phyloP scores from a whole-genome alignment of 1,140 invertebrate genomes.

The Brachionus plicatilis region DNA sequence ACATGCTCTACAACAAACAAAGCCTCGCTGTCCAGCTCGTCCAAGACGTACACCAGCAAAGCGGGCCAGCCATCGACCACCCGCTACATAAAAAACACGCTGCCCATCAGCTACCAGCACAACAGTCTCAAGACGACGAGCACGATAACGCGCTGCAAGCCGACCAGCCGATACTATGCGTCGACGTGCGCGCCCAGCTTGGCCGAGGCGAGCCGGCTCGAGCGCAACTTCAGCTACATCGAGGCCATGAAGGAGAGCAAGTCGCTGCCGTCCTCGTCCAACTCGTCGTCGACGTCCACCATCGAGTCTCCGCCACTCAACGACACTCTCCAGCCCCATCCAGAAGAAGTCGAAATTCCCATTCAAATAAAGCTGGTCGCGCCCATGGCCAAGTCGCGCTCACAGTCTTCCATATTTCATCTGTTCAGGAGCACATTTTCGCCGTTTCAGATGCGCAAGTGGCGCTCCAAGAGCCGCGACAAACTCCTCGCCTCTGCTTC shows the following conservation, averaged over 20 bases:
- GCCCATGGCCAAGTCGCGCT: constrained; percentile 1
- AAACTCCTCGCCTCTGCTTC: neutral
- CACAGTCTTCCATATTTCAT: constrained; percentile 34
- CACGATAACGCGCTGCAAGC: neutral
- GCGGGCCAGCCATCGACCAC: neutral
- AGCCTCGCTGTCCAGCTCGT: neutral
- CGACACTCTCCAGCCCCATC: neutral
- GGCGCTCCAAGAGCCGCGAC: constrained; percentile 31
- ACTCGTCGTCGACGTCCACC: constrained; percentile 13
- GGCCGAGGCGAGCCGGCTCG: neutral
- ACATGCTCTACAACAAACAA: neutral
- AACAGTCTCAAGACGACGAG: neutral
- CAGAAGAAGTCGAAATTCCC: constrained; percentile 14
- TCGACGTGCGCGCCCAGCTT: neutral
- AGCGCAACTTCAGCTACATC: constrained; percentile 32
- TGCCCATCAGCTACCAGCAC: constrained; percentile 17
- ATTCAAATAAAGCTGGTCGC: neutral
- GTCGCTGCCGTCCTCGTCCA: constrained; percentile 22
- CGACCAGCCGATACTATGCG: neutral
- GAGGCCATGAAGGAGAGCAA: constrained; percentile 37
- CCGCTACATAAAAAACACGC: neutral
- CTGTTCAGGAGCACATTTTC: constrained; percentile 22
- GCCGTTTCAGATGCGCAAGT: constrained; percentile 9
- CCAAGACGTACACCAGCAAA: neutral
- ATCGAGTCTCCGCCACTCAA: neutral